Conservation (phyloP, 2,113 vertebrate species). For the Urocolius indicus region DNA sequence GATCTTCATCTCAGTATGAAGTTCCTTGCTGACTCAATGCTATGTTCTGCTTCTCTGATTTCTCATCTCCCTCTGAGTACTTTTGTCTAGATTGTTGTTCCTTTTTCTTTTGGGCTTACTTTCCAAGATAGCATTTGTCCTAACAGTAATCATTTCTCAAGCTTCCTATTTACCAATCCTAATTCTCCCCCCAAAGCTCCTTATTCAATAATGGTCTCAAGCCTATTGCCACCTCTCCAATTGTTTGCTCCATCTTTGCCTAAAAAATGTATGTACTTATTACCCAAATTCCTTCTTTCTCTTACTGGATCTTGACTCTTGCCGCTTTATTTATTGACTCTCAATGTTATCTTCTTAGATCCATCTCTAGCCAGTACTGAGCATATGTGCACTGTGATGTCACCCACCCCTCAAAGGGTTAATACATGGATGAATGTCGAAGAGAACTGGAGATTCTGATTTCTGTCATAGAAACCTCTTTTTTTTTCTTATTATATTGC, state of each 20-base stretch:
- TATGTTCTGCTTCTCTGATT: not conserved
- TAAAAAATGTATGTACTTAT: not conserved
- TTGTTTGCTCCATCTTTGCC: not conserved
- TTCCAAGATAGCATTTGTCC: not conserved
- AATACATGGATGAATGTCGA: not conserved
- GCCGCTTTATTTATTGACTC: not conserved
- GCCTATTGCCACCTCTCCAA: not conserved
- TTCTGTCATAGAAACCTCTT: not conserved
- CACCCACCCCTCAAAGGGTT: not conserved
- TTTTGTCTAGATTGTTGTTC: not conserved
- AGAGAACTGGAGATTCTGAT: not conserved
- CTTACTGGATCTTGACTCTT: not conserved
- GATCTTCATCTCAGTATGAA: not conserved
- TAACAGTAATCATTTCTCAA: not conserved
- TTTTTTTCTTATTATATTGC: not conserved
- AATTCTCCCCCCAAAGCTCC: not conserved
- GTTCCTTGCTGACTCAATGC: not conserved
- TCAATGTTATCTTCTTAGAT: not conserved
- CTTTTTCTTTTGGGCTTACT: not conserved
- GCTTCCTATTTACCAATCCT: not conserved
- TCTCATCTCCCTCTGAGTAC: not conserved
- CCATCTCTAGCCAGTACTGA: not conserved
- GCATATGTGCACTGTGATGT: not conserved
- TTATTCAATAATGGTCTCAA: not conserved
- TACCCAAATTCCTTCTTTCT: not conserved